These are phyloP conservation scores for Eucidaris tribuloides DNA, from an alignment of 35 echinoderm and acorn worm species.

Conservation along the genomic window DNA sequence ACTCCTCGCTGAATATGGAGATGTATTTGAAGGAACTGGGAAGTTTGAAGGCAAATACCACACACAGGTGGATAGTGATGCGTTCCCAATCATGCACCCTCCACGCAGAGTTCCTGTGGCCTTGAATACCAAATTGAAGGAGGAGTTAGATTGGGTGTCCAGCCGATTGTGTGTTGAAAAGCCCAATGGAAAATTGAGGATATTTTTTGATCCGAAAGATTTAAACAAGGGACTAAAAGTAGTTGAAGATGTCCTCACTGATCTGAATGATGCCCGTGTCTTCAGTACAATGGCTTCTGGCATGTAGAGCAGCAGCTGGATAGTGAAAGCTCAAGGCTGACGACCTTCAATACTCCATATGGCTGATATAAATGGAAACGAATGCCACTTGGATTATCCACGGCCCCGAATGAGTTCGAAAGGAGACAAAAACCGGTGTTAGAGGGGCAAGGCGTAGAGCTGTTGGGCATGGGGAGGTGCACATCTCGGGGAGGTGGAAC, in stretches of 20 bases:
- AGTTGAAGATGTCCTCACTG: constrained; percentile 51
- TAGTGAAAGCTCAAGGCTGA: constrained; percentile 47
- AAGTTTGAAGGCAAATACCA: constrained; percentile 56
- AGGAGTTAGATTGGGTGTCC: constrained; percentile 61
- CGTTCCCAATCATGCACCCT: constrained; percentile 59
- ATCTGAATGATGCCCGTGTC: constrained; percentile 49
- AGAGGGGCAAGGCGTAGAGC: not conserved
- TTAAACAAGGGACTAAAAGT: constrained; percentile 59
- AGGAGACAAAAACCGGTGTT: constrained; percentile 15
- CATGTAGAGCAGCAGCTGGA: constrained; percentile 60
- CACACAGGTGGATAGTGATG: constrained; percentile 38
- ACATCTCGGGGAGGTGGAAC: no score
- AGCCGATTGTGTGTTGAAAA: constrained; percentile 32
- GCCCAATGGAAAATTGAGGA: not conserved
- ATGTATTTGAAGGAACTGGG: constrained; percentile 70
- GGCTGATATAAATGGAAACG: constrained; percentile 53
- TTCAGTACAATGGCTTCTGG: constrained; percentile 56
- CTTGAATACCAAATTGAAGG: constrained; percentile 38
- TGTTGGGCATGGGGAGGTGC: no score
- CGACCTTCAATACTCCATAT: constrained; percentile 47
- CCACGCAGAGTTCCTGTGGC: constrained; percentile 59
- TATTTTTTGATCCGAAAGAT: constrained; percentile 46
- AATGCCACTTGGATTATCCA: constrained; percentile 53
- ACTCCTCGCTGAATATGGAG: constrained; percentile 37
- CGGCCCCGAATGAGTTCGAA: constrained; percentile 53